Conservation (phyloP, 2,797 vertebrate genomes). For the Fistularia tabacaria region DNA sequence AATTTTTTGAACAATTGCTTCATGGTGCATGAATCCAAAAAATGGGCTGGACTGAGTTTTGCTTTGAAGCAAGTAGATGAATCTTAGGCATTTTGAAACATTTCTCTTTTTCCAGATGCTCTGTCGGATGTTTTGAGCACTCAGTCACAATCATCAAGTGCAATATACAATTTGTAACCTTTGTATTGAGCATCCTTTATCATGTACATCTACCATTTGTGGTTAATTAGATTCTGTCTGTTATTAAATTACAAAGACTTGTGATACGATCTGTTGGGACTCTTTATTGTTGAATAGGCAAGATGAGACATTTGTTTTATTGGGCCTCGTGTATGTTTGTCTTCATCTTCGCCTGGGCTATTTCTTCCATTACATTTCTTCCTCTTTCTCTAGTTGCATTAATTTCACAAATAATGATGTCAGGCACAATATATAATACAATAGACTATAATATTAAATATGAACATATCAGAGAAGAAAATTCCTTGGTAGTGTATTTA, state of each 20-base stretch:
- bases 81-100: neutral
- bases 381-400: conserved; percentile 7
- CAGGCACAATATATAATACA: conserved; percentile 1
- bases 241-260: too few relatives aligned
- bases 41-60: conserved; percentile 1
- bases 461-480: neutral
- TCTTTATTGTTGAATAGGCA: conserved; percentile 8
- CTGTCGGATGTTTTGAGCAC: conserved; percentile 3
- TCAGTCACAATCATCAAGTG: conserved; percentile 1
- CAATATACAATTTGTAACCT: neutral
- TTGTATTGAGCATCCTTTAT: neutral
- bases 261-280: conserved; percentile 12
- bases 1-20: too few relatives aligned
- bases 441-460: too few relatives aligned
- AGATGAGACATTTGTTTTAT: too few relatives aligned
- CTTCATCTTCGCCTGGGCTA: neutral
- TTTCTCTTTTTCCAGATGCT: conserved; percentile 2
- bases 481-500: too few relatives aligned
- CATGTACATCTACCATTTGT: conserved; percentile 2
- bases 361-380: conserved; percentile 4
- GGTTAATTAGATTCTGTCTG: neutral
- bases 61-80: neutral
- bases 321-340: too few relatives aligned
- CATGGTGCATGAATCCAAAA: neutral
- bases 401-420: conserved; percentile 12